Conservation (phyloP, 2,888 invertebrate genomes). For the Andrena trimmerana region DNA sequence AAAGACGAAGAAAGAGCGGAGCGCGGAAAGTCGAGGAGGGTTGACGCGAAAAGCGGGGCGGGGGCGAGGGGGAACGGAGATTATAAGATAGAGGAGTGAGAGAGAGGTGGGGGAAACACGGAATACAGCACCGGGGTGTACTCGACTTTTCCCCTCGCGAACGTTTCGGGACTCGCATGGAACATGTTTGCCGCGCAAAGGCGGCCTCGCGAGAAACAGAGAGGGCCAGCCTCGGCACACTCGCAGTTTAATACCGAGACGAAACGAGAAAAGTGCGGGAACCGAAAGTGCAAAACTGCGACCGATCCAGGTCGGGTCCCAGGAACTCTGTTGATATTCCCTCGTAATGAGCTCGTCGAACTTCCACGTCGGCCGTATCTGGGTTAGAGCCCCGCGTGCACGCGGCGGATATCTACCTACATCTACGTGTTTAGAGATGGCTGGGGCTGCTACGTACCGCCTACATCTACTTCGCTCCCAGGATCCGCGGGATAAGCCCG, state of each 20-base stretch:
- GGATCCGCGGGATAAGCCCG: constrained; percentile 42
- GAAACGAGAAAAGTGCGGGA: constrained; percentile 65
- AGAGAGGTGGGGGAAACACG: not conserved
- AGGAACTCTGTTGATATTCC: constrained; percentile 58
- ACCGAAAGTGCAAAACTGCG: constrained; percentile 60
- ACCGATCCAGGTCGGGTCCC: constrained; percentile 52
- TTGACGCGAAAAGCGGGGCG: not conserved
- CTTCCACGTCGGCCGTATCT: constrained; percentile 39
- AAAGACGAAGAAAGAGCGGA: constrained; percentile 19
- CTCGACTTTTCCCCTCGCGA: constrained; percentile 62
- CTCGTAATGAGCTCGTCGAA: constrained; percentile 65
- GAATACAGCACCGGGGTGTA: constrained; percentile 49
- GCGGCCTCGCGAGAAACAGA: constrained; percentile 55
- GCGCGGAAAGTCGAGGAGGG: not conserved
- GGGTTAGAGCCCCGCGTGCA: constrained; percentile 20
- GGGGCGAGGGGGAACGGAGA: constrained; percentile 3
- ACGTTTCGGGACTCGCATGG: constrained; percentile 64
- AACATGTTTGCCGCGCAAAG: constrained; percentile 68
- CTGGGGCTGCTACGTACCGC: not conserved
- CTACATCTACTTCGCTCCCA: constrained; percentile 16
- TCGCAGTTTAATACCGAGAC: constrained; percentile 59
- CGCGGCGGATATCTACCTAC: constrained; percentile 1
- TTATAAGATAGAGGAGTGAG: constrained; percentile 15
- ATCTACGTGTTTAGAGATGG: constrained; percentile 12
- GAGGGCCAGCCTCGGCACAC: not conserved